Conservation (phyloP, 2,888 invertebrate genomes). For the Nomada flava region DNA sequence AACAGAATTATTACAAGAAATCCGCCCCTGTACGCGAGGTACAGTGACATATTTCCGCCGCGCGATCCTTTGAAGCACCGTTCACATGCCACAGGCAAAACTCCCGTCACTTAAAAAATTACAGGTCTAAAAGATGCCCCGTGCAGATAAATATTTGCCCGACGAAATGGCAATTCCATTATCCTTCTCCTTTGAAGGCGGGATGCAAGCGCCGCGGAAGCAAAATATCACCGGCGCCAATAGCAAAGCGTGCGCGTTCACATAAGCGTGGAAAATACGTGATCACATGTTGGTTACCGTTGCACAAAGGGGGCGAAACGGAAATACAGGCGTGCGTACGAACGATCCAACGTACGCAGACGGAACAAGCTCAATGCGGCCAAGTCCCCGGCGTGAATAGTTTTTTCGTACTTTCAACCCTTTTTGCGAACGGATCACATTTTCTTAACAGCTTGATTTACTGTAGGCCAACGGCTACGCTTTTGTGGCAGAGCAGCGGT, state of each 20-base stretch:
- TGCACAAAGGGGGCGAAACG: conserved; percentile 32
- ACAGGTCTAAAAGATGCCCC: conserved; percentile 67
- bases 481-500: conserved; percentile 3
- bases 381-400: conserved; percentile 44
- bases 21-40: neutral
- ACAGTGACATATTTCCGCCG: neutral
- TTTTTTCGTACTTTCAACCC: conserved; percentile 26
- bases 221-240: conserved; percentile 59
- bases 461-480: conserved; percentile 23
- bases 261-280: conserved; percentile 44
- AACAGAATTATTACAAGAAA: neutral
- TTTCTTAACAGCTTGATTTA: conserved; percentile 61
- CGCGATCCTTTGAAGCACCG: neutral
- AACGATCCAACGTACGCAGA: conserved; percentile 32
- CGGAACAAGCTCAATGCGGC: conserved; percentile 44
- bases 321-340: conserved; percentile 26
- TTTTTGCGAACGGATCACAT: conserved; percentile 44
- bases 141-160: conserved; percentile 70
- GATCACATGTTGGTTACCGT: conserved; percentile 39
- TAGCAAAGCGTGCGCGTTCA: conserved; percentile 24
- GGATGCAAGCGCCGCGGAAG: conserved; percentile 53
- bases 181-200: conserved; percentile 72
- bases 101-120: conserved; percentile 68
- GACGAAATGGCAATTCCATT: conserved; percentile 76
- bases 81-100: neutral